Evolutionary conservation across 2,113 vertebrate species (phyloP), one percentile per base, ranked within the genome.

Genomic region (Leiothrix lutea): DNA sequence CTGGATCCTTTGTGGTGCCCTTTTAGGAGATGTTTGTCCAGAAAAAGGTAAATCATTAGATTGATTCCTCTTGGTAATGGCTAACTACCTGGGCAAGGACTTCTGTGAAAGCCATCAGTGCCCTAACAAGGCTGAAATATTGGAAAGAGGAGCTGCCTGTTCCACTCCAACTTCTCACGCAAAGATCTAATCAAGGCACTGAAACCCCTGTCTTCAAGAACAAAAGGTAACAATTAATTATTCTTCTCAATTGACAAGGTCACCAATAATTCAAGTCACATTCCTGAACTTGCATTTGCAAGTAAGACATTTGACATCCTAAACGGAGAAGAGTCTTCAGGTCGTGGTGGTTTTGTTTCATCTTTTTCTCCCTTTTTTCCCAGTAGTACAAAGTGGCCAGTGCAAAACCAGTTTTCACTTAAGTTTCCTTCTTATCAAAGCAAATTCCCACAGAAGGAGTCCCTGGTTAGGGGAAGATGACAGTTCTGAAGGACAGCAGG

Each of bases 31-130:
- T 53, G 51, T 74, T 82, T 93, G 57, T 33, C 86, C 92, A 82
- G 70, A 67, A 57, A 60, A 82, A 67, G n/a, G 95, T 94, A 95
- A 94, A 95, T 93, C 65, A 97, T 95, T 93, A 95, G 57, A 79
- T 60, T 45, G 53, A 75, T 65, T 48, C 35, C 12, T 45, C 57
- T 53, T 77, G 65, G 78, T 87, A 96, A 96, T 85, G 50, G 74
- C 87, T 90, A 95, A 95, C 87, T 74, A 78, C 47, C 35, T 91
- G 33, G 42, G 38, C 72, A 86, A 64, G 56, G 65, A 84, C 44
- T 91, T 77, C 40, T 48, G 57, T 44, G 23, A 81, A 84, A 95
- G 73, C 26, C 38, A 56, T 22, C 14, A 2, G 60, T 28, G n/a
- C 31, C 33, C 36, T 51, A 80, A 40, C n/a, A 65, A 51, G 19